Evolutionary conservation across 1,140 invertebrate genomes (phyloP).

Genomic region (Zaprionus africanus): DNA sequence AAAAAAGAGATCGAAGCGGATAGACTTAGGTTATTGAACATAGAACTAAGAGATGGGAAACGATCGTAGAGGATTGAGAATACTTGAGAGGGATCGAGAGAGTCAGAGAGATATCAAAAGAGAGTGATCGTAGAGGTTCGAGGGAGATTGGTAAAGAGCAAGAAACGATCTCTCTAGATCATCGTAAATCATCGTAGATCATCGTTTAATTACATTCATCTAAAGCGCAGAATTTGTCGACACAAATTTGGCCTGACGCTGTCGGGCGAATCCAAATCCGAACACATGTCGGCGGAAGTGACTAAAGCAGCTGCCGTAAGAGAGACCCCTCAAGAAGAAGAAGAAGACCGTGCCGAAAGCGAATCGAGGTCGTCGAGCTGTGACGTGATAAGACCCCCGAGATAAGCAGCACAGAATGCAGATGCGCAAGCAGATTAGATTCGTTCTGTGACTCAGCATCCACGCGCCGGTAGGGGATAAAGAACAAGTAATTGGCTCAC

Average conservation of each 20-base stretch:
- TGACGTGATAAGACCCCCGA: slow-evolving; percentile 13
- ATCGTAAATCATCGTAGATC: background rate
- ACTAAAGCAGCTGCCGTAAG: slow-evolving; percentile 6
- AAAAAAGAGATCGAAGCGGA: no score
- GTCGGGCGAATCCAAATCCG: background rate
- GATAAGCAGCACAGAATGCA: slow-evolving; percentile 20
- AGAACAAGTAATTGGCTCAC: slow-evolving; percentile 27
- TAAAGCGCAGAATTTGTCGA: slow-evolving; percentile 29
- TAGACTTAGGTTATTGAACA: no score
- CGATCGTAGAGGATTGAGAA: background rate
- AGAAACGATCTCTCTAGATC: background rate
- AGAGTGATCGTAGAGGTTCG: no score
- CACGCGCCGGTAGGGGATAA: background rate
- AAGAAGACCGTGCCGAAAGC: background rate
- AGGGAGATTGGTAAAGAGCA: background rate
- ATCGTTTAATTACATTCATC: slow-evolving; percentile 44
- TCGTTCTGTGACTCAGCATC: slow-evolving; percentile 31
- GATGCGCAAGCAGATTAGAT: slow-evolving; percentile 28
- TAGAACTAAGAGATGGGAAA: no score
- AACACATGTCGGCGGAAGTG: slow-evolving; percentile 33
- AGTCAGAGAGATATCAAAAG: no score
- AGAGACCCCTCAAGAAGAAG: slow-evolving; percentile 16
- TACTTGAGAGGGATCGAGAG: no score
- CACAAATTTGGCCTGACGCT: slow-evolving; percentile 25
- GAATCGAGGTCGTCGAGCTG: slow-evolving; percentile 24